Evolutionary conservation across 1,140 invertebrate species (phyloP), one percentile per base, ranked within the genome.

Genomic region (Drosophila busckii): DNA sequence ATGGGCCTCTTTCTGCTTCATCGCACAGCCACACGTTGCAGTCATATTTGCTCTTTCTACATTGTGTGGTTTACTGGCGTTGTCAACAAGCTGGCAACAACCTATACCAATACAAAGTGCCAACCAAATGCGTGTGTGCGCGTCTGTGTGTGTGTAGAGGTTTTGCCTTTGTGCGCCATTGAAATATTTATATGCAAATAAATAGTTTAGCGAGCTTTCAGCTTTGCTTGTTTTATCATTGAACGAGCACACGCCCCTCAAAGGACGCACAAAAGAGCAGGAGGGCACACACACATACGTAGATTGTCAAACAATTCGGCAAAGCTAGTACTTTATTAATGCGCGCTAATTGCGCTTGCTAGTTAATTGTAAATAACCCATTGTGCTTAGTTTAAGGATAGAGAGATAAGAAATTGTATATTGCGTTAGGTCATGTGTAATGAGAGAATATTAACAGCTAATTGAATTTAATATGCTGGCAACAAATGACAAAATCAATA

Each of bases 181-280:
- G 58, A 80, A 78, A 78, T 82, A 78, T 78, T 78, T 78, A 80
- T 78, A 80, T 78, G 73, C 73, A 78, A 78, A 78, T 78, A 78
- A 78, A 78, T 78, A 78, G 75, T 78, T 78, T 73, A 69, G 54
- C 58, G 53, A 48, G 68, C 75, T 82, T 64, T 80, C 68, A 64
- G 70, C 73, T 60, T 53, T 48, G 45, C 59, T 34, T 54, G 23
- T 31, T 48, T 59, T 80, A 62, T 68, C 71, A 71, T 71, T 80
- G 48, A 44, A 42, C 60, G 40, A 26, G 35, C 26, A 34, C 29
- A n/a, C 29, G 22, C 31, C 8, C 5, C 7, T 8, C 10, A 40
- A 0, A 20, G 19, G 9, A 10, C 15, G 3, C 8, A 38, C 9
- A 28, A n/a, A 19, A 15, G 13, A 15, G 16, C 50, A 22, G 29